Evolutionary conservation across 2,113 vertebrate species (phyloP), one percentile per base, ranked within the genome.

Genomic region (Vanacampus margaritifer): DNA sequence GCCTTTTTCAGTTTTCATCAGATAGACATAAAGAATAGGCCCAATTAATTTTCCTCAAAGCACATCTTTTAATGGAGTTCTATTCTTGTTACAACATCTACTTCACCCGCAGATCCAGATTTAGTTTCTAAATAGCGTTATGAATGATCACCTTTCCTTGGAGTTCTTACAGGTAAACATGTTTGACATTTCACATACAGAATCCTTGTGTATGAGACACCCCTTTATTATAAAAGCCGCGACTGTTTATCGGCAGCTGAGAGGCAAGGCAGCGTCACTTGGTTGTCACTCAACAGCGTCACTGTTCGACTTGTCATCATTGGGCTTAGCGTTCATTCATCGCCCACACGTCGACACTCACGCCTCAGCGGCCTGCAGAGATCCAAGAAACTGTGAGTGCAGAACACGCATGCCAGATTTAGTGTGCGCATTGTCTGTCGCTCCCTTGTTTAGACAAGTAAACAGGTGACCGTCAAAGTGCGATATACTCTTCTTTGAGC

Each of bases 291-390:
- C 90, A 88, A 72, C 89, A 70, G 65, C 73, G 24, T 83, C 73
- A 74, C 71, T 84, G 85, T 91, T 85, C 86, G 82, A 76, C 87
- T 80, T 88, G 88, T 90, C 88, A 89, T 90, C 86, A 87, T 90
- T 78, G 87, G 84, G 69, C 80, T 87, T 78, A 82, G 75, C 64
- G 66, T 26, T 91, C 89, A 85, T 67, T 92, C 86, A 83, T 85
- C 90, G 68, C 84, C 75, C 81, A 73, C 78, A 71, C 68, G n/a
- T 73, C 65, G 85, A 75, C 80, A 72, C 82, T 85, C 84, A 81
- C 14, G 84, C 85, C 69, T 72, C 75, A 77, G 50, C 81, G 85
- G 84, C 87, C 76, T 59, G 63, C 74, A 54, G 66, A 80, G 72
- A 76, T 82, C 81, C 67, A 9, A 80, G 69, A 75, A 63, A 79